Evolutionary conservation across 2,888 invertebrate genomes (phyloP).

Genomic region (Eurytoma adleriae): DNA sequence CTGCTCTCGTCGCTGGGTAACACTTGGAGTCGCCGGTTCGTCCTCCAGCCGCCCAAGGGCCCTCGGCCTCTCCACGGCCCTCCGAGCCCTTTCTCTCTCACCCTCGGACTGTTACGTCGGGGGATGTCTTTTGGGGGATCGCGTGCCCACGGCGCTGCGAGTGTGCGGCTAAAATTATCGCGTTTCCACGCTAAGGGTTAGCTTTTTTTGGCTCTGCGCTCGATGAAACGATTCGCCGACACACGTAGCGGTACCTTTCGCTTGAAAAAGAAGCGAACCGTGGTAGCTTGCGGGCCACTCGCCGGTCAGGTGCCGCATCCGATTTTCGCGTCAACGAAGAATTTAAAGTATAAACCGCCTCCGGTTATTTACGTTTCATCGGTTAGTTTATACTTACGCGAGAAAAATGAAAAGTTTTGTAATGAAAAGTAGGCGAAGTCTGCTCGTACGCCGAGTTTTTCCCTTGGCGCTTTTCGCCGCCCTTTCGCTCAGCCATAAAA

Average conservation of each 20-base stretch:
- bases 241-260: too few relatives aligned
- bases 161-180: background rate
- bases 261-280: too few relatives aligned
- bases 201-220: background rate
- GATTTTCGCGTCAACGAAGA: too few relatives aligned
- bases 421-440: background rate
- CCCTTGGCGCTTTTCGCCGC: slow-evolving; percentile 27
- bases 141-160: background rate
- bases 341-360: background rate
- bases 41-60: background rate
- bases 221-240: too few relatives aligned
- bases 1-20: slow-evolving; percentile 38
- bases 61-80: background rate
- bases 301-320: too few relatives aligned
- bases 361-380: background rate
- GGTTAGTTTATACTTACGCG: too few relatives aligned
- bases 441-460: slow-evolving; percentile 43
- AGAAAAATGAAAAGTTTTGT: too few relatives aligned
- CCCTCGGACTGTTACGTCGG: background rate
- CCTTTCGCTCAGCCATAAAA: background rate
- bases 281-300: too few relatives aligned
- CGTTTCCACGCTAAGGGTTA: too few relatives aligned
- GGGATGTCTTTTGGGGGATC: background rate
- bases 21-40: slow-evolving; percentile 43
- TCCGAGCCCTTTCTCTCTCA: background rate